A percentile compares a stretch with the other conserved stretches of the same genome.
Conservation (phyloP, 2,113 vertebrate species). For the Siniperca knerii region DNA sequence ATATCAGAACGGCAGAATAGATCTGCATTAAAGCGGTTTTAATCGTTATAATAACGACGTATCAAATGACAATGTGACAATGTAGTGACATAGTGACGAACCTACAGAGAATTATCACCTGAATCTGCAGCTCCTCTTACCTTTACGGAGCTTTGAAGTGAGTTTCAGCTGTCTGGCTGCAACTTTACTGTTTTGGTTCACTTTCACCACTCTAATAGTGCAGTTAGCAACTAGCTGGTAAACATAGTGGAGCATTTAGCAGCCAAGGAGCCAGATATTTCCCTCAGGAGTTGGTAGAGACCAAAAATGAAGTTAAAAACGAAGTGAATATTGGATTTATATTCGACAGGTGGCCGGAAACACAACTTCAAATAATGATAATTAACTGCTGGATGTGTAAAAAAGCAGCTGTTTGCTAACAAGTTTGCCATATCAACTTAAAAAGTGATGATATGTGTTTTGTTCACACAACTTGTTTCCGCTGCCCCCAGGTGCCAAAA, state of each 20-base stretch:
- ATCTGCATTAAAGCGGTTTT: too few species aligned
- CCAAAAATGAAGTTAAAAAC: neutral
- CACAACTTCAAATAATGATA: neutral
- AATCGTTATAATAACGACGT: too few species aligned
- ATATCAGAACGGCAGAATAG: too few species aligned
- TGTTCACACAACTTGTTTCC: too few species aligned
- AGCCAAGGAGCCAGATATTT: neutral
- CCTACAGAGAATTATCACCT: too few species aligned
- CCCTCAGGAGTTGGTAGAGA: neutral
- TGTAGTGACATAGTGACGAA: too few species aligned
- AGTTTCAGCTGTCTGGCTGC: too few species aligned
- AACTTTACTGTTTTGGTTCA: neutral
- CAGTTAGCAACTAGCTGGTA: neutral
- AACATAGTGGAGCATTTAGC: neutral
- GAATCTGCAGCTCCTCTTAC: too few species aligned
- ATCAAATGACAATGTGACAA: too few species aligned
- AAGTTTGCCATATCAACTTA: neutral
- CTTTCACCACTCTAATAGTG: neutral
- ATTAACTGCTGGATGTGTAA: neutral
- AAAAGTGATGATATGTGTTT: neutral
- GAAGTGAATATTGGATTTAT: neutral
- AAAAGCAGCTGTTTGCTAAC: neutral
- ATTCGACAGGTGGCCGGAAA: neutral
- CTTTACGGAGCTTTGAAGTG: too few species aligned
- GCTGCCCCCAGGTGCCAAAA: too few species aligned